phyloP scores from a whole-genome alignment of 1,140 invertebrate genomes.

The Stegodyphus dumicola region DNA sequence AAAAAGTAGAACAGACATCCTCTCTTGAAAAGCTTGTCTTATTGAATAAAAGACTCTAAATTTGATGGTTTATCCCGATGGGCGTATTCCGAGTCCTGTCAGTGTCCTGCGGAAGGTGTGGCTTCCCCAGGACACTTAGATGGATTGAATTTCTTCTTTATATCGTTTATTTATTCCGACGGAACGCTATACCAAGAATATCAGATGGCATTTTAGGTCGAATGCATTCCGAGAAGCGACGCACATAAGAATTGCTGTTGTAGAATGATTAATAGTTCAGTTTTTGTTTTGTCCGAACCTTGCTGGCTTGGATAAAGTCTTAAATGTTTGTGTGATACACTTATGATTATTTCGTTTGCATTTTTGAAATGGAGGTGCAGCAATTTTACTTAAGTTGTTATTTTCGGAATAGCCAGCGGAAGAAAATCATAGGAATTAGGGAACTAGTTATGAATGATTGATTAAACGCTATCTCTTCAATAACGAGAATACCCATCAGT shows the following conservation, averaged over 20 bases:
- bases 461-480: too few relatives aligned
- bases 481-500: too few relatives aligned
- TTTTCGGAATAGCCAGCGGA: too few relatives aligned
- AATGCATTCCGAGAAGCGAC: background rate
- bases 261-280: background rate
- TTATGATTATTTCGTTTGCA: background rate
- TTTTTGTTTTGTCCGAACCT: background rate
- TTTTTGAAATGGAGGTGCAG: background rate
- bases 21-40: background rate
- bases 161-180: slow-evolving; percentile 7
- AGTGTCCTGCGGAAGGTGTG: background rate
- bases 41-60: background rate
- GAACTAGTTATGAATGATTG: too few relatives aligned
- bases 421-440: too few relatives aligned
- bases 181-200: background rate
- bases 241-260: background rate
- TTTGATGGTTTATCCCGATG: background rate
- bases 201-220: background rate
- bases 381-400: background rate
- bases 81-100: slow-evolving; percentile 8
- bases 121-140: slow-evolving; percentile 1
- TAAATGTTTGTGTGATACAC: background rate
- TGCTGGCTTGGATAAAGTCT: background rate
- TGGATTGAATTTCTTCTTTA: slow-evolving; percentile 2
- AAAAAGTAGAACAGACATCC: background rate